phyloP scores from a whole-genome alignment of 1,140 invertebrate species.

The Hylaeus volcanicus region DNA sequence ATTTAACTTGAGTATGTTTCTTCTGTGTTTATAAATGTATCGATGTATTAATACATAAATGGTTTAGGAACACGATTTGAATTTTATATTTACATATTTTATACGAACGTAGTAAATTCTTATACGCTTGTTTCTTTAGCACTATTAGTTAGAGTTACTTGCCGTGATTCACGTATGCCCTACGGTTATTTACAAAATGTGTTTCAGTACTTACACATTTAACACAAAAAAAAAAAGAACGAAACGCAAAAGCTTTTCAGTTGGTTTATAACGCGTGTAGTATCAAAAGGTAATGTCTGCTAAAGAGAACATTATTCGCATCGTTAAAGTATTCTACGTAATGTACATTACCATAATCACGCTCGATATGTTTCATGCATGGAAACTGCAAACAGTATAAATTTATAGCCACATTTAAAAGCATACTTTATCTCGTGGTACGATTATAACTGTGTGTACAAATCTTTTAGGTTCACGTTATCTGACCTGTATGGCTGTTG shows the following conservation, averaged over 20 bases:
- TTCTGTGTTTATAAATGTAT: constrained; percentile 25
- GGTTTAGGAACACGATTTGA: not conserved
- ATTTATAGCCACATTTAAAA: constrained; percentile 13
- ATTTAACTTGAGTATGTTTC: constrained; percentile 42
- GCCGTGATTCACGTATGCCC: not conserved
- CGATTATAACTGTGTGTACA: constrained; percentile 1
- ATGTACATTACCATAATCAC: constrained; percentile 6
- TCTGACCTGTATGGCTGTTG: no score
- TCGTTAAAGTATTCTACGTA: constrained; percentile 8
- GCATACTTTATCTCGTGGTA: not conserved
- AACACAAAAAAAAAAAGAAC: no score
- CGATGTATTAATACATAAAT: constrained; percentile 9
- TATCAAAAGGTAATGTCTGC: not conserved
- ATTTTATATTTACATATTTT: constrained; percentile 21
- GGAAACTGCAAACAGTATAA: constrained; percentile 3
- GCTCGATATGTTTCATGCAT: not conserved
- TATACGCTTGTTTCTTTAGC: constrained; percentile 4
- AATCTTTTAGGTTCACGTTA: not conserved
- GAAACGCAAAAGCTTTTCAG: not conserved
- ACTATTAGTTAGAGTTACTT: not conserved
- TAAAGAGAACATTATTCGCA: not conserved
- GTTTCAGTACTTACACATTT: not conserved
- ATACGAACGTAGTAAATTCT: not conserved
- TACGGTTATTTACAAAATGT: not conserved
- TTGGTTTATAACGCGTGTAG: not conserved